A percentile compares a stretch with the other conserved stretches of the same genome.
These are phyloP conservation scores for Pogonomyrmex californicus DNA, from an alignment of 1,140 invertebrate genomes.

Conservation along the genomic window DNA sequence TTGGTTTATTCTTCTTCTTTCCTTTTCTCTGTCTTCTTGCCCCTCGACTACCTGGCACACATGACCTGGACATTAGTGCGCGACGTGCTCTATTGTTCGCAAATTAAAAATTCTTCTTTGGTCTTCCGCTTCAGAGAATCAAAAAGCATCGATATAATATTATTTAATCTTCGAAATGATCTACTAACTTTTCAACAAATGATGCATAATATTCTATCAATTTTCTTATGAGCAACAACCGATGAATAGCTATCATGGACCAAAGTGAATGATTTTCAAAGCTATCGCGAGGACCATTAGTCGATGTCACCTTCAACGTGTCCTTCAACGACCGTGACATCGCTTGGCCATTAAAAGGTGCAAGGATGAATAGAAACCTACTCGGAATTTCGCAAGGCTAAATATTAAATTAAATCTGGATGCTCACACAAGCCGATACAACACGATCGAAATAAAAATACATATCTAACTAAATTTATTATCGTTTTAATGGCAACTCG, in stretches of 20 bases:
- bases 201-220: background rate
- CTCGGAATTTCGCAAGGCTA: slow-evolving; percentile 21
- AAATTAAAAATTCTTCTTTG: background rate
- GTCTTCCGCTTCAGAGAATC: background rate
- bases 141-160: background rate
- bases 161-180: background rate
- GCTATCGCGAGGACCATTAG: background rate
- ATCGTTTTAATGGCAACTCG: background rate
- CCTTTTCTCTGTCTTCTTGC: background rate
- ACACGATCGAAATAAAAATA: slow-evolving; percentile 5
- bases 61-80: slow-evolving; percentile 2
- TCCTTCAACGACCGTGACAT: slow-evolving; percentile 27
- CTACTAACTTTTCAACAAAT: background rate
- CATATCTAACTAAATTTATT: slow-evolving; percentile 9
- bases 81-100: slow-evolving; percentile 29
- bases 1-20: slow-evolving; percentile 38
- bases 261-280: background rate
- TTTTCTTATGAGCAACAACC: background rate
- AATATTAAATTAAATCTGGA: slow-evolving; percentile 17
- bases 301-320: background rate
- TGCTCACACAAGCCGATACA: background rate
- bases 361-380: background rate
- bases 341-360: background rate
- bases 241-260: background rate
- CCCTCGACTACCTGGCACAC: background rate